phyloP scores from a whole-genome alignment of 1,140 invertebrate genomes.

The Lepidurus apus region DNA sequence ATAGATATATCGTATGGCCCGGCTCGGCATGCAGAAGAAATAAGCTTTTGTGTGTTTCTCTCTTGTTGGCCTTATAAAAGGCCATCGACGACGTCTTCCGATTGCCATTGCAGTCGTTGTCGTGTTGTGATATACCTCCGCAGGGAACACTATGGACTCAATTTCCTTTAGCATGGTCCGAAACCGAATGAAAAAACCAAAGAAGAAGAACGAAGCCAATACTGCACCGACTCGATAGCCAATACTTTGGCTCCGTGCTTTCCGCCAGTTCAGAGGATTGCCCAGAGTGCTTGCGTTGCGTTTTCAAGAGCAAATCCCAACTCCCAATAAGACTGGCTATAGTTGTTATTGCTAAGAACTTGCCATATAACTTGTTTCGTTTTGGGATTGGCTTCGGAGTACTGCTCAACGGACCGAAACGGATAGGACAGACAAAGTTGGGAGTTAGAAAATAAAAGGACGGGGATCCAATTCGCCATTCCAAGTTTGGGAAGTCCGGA shows the following conservation, averaged over 20 bases:
- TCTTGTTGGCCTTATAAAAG: constrained; percentile 6
- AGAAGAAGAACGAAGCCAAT: no score
- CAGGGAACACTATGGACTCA: no score
- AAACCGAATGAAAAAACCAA: no score
- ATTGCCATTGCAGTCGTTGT: background rate
- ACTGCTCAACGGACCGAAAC: no score
- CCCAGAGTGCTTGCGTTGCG: background rate
- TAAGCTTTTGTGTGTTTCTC: background rate
- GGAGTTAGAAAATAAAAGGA: background rate
- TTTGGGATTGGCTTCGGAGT: no score
- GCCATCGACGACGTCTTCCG: constrained; percentile 16
- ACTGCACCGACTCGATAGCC: no score
- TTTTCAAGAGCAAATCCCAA: constrained; percentile 10
- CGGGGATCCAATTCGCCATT: background rate
- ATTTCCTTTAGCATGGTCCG: no score
- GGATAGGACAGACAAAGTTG: background rate
- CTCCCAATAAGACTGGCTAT: background rate
- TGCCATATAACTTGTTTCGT: no score
- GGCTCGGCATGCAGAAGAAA: constrained; percentile 7
- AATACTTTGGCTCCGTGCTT: no score
- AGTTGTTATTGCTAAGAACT: background rate
- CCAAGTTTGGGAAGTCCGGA: background rate
- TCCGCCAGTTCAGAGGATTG: background rate
- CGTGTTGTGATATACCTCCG: background rate
- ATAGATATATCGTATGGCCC: background rate